These are phyloP conservation scores for Diplodus sargus DNA, from an alignment of 2,797 vertebrate species.

Conservation along the genomic window DNA sequence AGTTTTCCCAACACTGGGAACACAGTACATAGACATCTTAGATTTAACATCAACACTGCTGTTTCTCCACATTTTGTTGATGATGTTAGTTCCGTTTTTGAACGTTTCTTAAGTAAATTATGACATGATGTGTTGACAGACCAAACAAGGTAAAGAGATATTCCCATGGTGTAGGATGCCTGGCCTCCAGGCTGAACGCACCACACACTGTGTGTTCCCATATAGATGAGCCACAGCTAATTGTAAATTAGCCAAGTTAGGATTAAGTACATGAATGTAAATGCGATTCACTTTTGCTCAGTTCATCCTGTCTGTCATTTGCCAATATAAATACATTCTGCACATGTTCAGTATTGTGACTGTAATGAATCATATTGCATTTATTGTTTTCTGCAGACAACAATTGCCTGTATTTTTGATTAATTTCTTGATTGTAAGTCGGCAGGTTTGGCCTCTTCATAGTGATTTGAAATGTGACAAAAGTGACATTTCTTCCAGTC, in stretches of 20 bases:
- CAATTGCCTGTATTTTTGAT: neutral
- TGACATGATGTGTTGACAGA: conserved; percentile 75
- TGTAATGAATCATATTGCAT: neutral
- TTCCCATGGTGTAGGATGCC: conserved; percentile 78
- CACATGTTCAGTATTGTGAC: neutral
- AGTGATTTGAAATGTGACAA: neutral
- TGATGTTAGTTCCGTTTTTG: too few species aligned
- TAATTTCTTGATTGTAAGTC: neutral
- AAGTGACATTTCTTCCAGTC: neutral
- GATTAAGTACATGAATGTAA: conserved; percentile 50
- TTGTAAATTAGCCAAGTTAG: conserved; percentile 45
- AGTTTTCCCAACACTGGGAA: too few species aligned
- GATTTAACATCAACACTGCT: too few species aligned
- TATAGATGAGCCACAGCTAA: conserved; percentile 45
- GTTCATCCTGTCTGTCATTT: conserved; percentile 37
- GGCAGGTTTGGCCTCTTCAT: neutral
- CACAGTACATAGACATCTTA: too few species aligned
- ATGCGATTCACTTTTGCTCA: conserved; percentile 36
- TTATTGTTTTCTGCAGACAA: neutral
- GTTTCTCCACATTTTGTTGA: too few species aligned
- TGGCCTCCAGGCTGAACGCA: conserved; percentile 56
- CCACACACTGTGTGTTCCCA: conserved; percentile 49
- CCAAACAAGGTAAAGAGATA: conserved; percentile 67
- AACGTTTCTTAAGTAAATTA: conserved; percentile 64
- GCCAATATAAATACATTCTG: conserved; percentile 16